These are phyloP conservation scores for Paratilapia polleni DNA, from an alignment of 2,113 vertebrate genomes.

Conservation along the genomic window DNA sequence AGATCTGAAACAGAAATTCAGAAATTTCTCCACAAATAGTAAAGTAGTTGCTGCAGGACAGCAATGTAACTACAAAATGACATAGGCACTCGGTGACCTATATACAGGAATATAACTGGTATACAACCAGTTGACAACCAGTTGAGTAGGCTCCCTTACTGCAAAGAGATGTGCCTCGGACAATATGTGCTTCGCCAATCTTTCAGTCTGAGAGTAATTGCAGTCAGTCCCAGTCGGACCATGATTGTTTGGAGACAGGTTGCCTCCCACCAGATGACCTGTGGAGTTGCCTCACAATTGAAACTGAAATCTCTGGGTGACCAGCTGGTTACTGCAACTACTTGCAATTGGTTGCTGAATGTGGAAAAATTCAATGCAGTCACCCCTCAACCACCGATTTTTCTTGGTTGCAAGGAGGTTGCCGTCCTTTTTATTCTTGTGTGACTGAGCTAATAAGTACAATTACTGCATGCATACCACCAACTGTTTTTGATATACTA, in stretches of 20 bases:
- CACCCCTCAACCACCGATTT: background rate
- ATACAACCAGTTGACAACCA: background rate
- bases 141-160: background rate
- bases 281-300: background rate
- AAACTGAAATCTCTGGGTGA: background rate
- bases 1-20: background rate
- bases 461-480: background rate
- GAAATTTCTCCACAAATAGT: background rate
- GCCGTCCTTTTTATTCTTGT: background rate
- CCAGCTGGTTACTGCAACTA: background rate
- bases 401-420: too few species aligned
- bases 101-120: background rate
- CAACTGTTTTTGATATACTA: too few species aligned
- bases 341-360: background rate
- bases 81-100: background rate
- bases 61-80: background rate
- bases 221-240: background rate
- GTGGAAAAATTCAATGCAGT: background rate
- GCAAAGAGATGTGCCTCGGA: background rate
- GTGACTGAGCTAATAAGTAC: background rate
- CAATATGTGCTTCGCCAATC: background rate
- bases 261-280: background rate
- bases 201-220: background rate
- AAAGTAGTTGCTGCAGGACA: background rate
- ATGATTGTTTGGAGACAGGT: background rate